phyloP scores from a whole-genome alignment of 2,113 vertebrate species.

The Chaetops frenatus region DNA sequence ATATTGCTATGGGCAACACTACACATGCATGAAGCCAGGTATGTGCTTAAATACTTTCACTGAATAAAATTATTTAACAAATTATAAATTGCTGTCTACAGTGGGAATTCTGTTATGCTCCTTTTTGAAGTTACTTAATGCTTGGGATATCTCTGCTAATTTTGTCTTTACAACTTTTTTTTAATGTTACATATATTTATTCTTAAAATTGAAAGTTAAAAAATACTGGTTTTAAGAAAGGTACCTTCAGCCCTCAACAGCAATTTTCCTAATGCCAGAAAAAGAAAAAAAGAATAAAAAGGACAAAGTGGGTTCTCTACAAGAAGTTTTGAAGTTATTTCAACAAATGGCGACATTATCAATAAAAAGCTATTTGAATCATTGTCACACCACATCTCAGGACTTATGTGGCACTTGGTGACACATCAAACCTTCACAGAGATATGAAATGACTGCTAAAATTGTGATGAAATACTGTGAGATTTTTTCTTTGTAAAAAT shows the following conservation, averaged over 20 bases:
- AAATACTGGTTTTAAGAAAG: background rate
- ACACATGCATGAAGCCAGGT: background rate
- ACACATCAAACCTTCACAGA: background rate
- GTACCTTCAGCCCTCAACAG: background rate
- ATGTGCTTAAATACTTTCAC: background rate
- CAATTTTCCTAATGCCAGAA: background rate
- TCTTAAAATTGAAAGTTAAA: background rate
- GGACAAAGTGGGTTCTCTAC: background rate
- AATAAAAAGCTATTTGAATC: background rate
- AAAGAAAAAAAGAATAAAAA: background rate
- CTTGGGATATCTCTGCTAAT: background rate
- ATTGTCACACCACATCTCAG: background rate
- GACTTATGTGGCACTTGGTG: background rate
- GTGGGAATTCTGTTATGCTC: background rate
- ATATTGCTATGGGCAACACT: background rate
- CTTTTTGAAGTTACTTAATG: background rate
- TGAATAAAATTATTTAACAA: background rate
- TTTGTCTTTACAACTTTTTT: background rate
- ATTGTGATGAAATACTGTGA: background rate
- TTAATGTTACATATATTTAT: background rate
- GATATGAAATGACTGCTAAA: background rate
- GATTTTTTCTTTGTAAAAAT: conserved; percentile 6
- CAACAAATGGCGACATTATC: conserved; percentile 9
- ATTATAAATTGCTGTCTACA: background rate
- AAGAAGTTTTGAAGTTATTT: conserved; percentile 11